phyloP scores from a whole-genome alignment of 2,113 vertebrate genomes.

The Pristiophorus japonicus region DNA sequence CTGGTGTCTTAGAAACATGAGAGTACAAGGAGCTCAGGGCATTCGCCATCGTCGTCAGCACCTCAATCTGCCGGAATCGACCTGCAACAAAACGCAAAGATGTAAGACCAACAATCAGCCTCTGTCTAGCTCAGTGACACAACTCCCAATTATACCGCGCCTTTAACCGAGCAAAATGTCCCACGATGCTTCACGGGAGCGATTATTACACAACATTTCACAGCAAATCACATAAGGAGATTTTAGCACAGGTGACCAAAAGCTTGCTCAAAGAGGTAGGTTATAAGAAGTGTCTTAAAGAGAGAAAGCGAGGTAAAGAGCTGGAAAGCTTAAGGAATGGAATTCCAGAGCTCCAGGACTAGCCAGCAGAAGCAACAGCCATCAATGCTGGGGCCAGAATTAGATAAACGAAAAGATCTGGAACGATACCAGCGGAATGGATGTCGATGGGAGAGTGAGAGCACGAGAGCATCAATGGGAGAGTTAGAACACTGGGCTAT shows the following conservation, averaged over 20 bases:
- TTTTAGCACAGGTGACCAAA: neutral
- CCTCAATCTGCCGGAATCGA: conserved; percentile 83
- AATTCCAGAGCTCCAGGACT: neutral
- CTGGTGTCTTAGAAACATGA: conserved; percentile 73
- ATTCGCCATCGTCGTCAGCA: conserved; percentile 72
- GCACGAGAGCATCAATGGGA: neutral
- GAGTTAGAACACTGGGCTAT: too few relatives aligned
- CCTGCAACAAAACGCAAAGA: conserved; percentile 53
- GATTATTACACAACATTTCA: neutral
- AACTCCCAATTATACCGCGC: neutral
- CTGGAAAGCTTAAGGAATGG: neutral
- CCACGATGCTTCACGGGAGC: too few relatives aligned
- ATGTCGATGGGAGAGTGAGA: neutral
- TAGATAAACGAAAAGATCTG: neutral
- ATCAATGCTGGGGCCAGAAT: neutral
- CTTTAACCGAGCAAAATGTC: too few relatives aligned
- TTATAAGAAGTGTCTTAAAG: neutral
- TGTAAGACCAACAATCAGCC: neutral
- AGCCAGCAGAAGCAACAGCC: too few relatives aligned
- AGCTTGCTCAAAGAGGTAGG: neutral
- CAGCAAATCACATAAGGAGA: neutral
- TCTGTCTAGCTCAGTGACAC: neutral
- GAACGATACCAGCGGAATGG: neutral
- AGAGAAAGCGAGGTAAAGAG: neutral
- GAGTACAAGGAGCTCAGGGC: conserved; percentile 86